Evolutionary conservation across 2,888 invertebrate species (phyloP), one percentile per base, ranked within the genome.

Genomic region (Abrostola triplasia): DNA sequence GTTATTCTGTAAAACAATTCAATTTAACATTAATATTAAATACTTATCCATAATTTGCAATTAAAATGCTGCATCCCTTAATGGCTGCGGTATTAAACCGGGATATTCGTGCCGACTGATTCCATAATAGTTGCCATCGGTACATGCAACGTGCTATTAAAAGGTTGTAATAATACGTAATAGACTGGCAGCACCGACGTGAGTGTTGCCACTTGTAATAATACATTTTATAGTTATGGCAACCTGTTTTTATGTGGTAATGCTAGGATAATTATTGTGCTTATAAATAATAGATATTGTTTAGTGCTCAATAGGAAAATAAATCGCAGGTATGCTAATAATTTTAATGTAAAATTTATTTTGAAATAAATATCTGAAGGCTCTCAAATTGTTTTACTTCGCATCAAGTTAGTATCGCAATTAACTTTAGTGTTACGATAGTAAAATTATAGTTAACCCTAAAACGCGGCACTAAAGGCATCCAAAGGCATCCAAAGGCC

Each of bases 81-180:
- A 62, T 57, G 47, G 47, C 37, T 55, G 12, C 12, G 59, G 54
- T 58, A 55, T 75, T 59, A 58, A 76, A 55, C 40, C 52, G 52
- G 53, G 59, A 37, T 55, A 68, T 38, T 64, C 64, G 70, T 56
- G 42, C 50, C 59, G 53, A 69, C 36, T 57, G 59, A 64, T 74
- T 69, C 59, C 47, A 59, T 71, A 74, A 57, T 60, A 58, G 24
- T 24, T 24, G 24, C 57, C 55, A 60, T 55, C 53, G 70, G 55
- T 60, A 64, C 59, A 75, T 57, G 59, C 59, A 64, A 55, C 75
- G 58, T 55, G 70, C 44, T 64, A 75, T 72, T 70, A 70, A 70
- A 64, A 58, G 48, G 54, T 75, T 60, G 53, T 71, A 74, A 57
- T 74, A 60, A 54, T 64, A 70, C 41, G 52, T 48, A 38, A 68